Evolutionary conservation across 2,113 vertebrate genomes (phyloP), one percentile per base, ranked within the genome.

Genomic region (Romanogobio albipinnatus): DNA sequence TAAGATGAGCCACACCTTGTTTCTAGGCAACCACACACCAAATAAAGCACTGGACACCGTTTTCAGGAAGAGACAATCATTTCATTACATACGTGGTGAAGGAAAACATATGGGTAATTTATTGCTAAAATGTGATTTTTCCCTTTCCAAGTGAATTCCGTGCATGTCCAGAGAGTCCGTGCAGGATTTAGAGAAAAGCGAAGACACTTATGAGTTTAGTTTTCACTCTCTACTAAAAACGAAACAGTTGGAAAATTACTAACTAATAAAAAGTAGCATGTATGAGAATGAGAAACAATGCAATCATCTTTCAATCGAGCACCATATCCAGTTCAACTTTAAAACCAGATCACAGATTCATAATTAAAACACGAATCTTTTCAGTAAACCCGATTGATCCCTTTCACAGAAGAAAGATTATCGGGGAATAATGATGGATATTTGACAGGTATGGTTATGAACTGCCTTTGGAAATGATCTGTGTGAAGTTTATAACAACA

Each of bases 1-100:
- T 76, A 76, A 53, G 73, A 53, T 33, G 24, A 53, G 3, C 47
- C 13, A 51, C 74, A 76, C 29, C 74, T 76, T 33, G 74, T 76
- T 76, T 76, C 74, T 9, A 53, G 49, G 74, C 49, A 76, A 33
- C 47, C 24, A 19, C 22, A 29, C 49, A 51, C 49, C 26, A 76
- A 76, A 76, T 76, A 53, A 53, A 51, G 74, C 74, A 17, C 49
- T 29, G 14, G 49, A 33, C 47, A 76, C 26, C 26, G 33, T 76
- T 22, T 76, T 76, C 74, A 53, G 74, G 47, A 51, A 56, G 8
- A 53, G 24, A 51, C 74, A 71, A 71, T 71, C 8, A 10, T 71
- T 71, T 71, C 36, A 76, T 29, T 53, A 51, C 17, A 53, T 76
- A 76, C 29, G 14, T 29, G 15, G 24, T 53, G 49, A 76, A 19